Percentiles rank a stretch among this genome's conserved stretches.
These are phyloP conservation scores for Drosophila infuscata DNA, from an alignment of 2,888 invertebrate genomes.

Conservation along the genomic window DNA sequence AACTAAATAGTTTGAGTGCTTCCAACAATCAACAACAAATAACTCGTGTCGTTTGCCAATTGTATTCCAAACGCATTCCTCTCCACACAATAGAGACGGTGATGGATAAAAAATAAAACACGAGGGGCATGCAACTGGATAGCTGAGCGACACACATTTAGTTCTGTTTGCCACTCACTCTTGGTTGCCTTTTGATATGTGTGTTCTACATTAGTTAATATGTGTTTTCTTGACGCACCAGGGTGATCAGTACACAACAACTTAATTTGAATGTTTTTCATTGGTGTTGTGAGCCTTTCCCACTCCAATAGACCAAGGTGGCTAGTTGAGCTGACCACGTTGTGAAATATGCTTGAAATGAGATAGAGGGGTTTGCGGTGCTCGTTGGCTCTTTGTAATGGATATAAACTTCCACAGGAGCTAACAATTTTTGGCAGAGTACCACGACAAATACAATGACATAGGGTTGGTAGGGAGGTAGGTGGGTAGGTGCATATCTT, in stretches of 20 bases:
- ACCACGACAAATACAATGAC: background rate
- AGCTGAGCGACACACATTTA: background rate
- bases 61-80: conserved; percentile 22
- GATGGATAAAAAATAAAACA: background rate
- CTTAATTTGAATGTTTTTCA: background rate
- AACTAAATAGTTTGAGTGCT: conserved; percentile 35
- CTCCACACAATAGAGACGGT: background rate
- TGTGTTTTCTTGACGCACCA: background rate
- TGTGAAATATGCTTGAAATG: background rate
- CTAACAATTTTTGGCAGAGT: background rate
- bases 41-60: conserved; percentile 18
- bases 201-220: background rate
- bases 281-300: background rate
- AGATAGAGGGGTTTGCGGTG: background rate
- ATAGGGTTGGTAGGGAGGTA: too few species aligned
- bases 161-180: background rate
- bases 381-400: background rate
- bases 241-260: background rate
- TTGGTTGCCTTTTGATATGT: background rate
- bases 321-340: background rate
- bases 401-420: background rate
- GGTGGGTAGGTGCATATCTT: too few species aligned
- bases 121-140: background rate
- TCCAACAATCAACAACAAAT: background rate
- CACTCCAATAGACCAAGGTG: background rate